These are phyloP conservation scores for Drosophila lutescens DNA, from an alignment of 2,888 invertebrate genomes.

Conservation along the genomic window DNA sequence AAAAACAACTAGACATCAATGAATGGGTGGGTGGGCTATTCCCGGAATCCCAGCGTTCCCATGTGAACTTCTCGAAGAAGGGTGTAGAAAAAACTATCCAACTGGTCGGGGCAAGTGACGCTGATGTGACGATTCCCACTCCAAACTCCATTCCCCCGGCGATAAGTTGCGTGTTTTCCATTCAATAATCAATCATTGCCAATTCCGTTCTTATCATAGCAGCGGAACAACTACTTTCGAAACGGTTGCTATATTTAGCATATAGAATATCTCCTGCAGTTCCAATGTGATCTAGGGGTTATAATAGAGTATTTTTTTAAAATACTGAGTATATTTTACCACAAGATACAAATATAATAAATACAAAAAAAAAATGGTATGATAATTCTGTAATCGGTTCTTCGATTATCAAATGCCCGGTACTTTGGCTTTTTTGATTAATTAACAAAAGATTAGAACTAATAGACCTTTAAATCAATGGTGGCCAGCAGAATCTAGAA, in stretches of 20 bases:
- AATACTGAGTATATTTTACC: conserved; percentile 17
- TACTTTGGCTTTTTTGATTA: neutral
- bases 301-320: too few species aligned
- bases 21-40: conserved; percentile 1
- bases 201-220: neutral
- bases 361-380: conserved; percentile 13
- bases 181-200: conserved; percentile 15
- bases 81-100: neutral
- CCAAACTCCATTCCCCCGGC: neutral
- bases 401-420: neutral
- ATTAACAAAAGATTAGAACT: neutral
- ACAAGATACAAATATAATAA: conserved; percentile 3
- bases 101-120: neutral
- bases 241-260: neutral
- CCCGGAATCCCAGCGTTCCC: neutral
- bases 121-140: neutral
- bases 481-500: too few species aligned
- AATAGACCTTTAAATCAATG: too few species aligned
- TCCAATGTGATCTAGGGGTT: neutral
- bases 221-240: neutral
- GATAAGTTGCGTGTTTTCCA: neutral
- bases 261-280: neutral
- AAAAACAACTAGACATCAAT: too few species aligned
- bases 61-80: neutral
- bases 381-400: conserved; percentile 3